A percentile compares a stretch with the other conserved stretches of the same genome.
phyloP scores from a whole-genome alignment of 2,888 invertebrate species.

The Chalcis sispes region DNA sequence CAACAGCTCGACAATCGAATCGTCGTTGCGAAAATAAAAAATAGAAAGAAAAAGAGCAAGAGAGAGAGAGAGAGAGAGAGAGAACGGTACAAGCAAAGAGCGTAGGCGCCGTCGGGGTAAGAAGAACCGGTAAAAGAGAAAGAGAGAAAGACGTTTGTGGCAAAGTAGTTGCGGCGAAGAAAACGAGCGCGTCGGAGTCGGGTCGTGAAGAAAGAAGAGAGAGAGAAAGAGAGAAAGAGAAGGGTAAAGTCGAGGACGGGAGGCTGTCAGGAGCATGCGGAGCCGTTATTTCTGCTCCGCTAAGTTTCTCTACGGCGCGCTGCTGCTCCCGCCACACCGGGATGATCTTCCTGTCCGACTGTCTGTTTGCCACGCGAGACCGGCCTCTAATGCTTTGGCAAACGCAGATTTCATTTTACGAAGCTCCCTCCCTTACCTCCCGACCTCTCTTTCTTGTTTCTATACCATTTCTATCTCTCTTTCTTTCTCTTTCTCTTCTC shows the following conservation, averaged over 20 bases:
- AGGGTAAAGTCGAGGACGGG: conserved; percentile 49
- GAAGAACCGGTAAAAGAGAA: background rate
- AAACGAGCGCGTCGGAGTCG: background rate
- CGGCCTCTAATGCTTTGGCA: conserved; percentile 67
- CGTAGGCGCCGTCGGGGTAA: background rate
- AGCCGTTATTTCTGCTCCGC: conserved; percentile 70
- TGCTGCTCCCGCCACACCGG: conserved; percentile 58
- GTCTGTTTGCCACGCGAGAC: conserved; percentile 64
- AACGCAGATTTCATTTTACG: conserved; percentile 65
- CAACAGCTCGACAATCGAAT: conserved; percentile 62
- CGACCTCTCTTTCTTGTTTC: conserved; percentile 20
- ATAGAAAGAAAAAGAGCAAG: background rate
- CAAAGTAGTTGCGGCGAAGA: conserved; percentile 28
- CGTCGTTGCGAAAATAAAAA: conserved; percentile 4
- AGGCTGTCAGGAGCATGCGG: conserved; percentile 65
- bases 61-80: background rate
- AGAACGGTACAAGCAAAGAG: background rate
- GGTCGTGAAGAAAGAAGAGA: too few relatives aligned
- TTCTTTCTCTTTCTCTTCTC: conserved; percentile 5
- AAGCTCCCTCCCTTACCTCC: conserved; percentile 16
- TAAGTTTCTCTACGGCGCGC: conserved; percentile 64
- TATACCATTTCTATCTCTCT: conserved; percentile 2
- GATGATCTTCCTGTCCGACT: conserved; percentile 69
- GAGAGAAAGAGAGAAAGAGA: conserved; percentile 40
- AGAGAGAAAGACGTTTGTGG: conserved; percentile 39